Conservation (phyloP, 1,140 invertebrate genomes). For the Phenacoccus solenopsis region DNA sequence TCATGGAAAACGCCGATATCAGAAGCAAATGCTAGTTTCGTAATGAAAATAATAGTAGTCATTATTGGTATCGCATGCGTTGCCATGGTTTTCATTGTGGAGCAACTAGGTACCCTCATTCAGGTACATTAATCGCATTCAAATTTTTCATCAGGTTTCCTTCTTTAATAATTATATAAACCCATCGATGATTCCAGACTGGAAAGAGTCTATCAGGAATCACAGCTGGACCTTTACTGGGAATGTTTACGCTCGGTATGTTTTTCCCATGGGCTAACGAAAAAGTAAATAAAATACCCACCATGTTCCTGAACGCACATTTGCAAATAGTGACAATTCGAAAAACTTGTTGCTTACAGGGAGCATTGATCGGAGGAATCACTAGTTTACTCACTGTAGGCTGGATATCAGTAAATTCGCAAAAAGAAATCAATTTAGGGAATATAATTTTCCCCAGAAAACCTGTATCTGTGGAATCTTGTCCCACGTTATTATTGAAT, state of each 20-base stretch:
- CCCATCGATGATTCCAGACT: neutral
- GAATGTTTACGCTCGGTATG: conserved; percentile 49
- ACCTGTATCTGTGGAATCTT: conserved; percentile 25
- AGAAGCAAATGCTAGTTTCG: conserved; percentile 45
- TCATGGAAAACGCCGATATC: conserved; percentile 32
- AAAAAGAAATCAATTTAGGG: conserved; percentile 52
- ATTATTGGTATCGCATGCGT: conserved; percentile 49
- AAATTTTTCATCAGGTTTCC: conserved; percentile 50
- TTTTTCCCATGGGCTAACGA: conserved; percentile 12
- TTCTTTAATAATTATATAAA: neutral
- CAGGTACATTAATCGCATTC: conserved; percentile 48
- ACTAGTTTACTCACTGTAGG: conserved; percentile 53
- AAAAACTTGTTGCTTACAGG: conserved; percentile 38
- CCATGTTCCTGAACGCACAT: neutral
- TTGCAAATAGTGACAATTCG: neutral
- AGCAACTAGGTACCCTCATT: conserved; percentile 44
- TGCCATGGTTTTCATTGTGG: conserved; percentile 50
- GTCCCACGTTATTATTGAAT: conserved; percentile 15
- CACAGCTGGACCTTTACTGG: conserved; percentile 59
- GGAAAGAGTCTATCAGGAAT: conserved; percentile 37
- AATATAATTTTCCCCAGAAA: conserved; percentile 38
- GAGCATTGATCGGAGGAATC: conserved; percentile 60
- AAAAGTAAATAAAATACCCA: conserved; percentile 31
- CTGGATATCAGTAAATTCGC: conserved; percentile 76
- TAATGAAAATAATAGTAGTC: conserved; percentile 55